These are phyloP conservation scores for Strigops habroptila DNA, from an alignment of 2,113 vertebrate species.

Conservation along the genomic window DNA sequence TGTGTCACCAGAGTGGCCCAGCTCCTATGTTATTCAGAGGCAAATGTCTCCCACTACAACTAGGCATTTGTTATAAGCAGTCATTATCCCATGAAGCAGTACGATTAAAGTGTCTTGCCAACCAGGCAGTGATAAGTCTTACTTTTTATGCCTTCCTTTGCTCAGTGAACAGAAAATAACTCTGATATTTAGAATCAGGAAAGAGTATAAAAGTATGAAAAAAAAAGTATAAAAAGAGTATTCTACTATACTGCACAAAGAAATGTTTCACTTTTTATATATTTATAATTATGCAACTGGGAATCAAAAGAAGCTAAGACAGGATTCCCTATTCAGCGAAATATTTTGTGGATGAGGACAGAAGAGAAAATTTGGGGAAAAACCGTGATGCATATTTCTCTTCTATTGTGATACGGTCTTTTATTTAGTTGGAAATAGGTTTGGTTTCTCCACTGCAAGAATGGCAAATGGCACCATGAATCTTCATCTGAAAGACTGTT, in stretches of 20 bases:
- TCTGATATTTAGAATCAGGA: not conserved
- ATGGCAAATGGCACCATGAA: not conserved
- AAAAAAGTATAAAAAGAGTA: not conserved
- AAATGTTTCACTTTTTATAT: not conserved
- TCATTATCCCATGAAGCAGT: not conserved
- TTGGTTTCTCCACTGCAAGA: not conserved
- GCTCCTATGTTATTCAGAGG: not conserved
- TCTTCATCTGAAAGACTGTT: not conserved
- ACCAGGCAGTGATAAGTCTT: not conserved
- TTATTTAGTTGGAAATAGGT: not conserved
- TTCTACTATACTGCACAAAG: not conserved
- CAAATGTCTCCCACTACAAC: not conserved
- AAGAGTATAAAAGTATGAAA: not conserved
- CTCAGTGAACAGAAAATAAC: not conserved
- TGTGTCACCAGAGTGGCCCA: not conserved
- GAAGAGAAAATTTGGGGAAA: not conserved
- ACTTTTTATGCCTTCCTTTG: not conserved
- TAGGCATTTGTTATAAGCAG: not conserved
- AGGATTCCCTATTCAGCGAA: not conserved
- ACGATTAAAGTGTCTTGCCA: not conserved
- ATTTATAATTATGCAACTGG: not conserved
- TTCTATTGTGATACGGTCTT: fast-evolving
- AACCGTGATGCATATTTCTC: not conserved
- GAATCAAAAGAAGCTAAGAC: not conserved
- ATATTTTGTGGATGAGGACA: not conserved